Base-by-base conservation (phyloP, 2,113 vertebrate genomes). In the Lutjanus erythropterus region DNA sequence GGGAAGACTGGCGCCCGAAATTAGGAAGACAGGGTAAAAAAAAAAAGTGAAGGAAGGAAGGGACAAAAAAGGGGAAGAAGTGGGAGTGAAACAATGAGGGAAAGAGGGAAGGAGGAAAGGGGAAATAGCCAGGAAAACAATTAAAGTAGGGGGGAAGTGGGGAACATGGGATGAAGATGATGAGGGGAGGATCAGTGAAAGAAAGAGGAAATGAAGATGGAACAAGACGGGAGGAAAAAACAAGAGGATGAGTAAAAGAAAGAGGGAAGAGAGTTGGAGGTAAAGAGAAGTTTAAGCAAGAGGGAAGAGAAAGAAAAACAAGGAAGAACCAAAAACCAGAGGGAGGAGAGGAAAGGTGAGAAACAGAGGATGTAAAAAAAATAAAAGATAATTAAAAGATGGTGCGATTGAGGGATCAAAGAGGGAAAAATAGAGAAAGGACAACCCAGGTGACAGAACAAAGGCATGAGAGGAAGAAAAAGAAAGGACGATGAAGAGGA, bases 1-100 rank as follows among this genome's bases (percentile, higher is more conserved):
- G 96, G 89, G 96, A 96, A 71, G 96, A 96, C 98, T 99, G 96
- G 62, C 84, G 85, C 90, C 92, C 90, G 92, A n/a, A n/a, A 10
- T n/a, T 9, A 62, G 94, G 91, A 93, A 95, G 92, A 14, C 29
- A 35, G 31, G n/a, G 29, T 5, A 25, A 12, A 19, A 27, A 27
- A 66, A 56, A 71, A 39, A 53, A 68, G 42, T 52, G 33, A 44
- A 56, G 91, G 93, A 94, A 11, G 42, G 33, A 93, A 94, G 91
- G 93, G 90, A 93, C 18, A 61, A 56, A 25, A 37, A 21, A 46
- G 14, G 4, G 88, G 1, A 23, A 7, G 87, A 91, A 90, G 95
- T 93, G 35, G 65, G 56, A n/a, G 42, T 21, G 3, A 31, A 44
- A 42, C 1, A 50, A 77, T 4, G 11, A 61, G 21, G 50, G 80